phyloP scores from a whole-genome alignment of 2,113 vertebrate genomes.

The Choloepus hoffmanni region DNA sequence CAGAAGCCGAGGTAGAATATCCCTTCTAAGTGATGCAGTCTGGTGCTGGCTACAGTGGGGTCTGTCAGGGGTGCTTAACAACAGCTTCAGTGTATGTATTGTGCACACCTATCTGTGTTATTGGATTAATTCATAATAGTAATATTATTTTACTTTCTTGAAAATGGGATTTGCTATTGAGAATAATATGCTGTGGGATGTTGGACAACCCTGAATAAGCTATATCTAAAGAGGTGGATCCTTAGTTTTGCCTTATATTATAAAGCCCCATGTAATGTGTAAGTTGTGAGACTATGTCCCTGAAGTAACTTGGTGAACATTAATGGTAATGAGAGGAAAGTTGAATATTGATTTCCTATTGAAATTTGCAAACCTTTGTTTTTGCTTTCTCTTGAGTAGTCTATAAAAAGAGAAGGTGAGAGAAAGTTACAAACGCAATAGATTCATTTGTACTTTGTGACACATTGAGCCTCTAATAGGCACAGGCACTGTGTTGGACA shows the following conservation, averaged over 20 bases:
- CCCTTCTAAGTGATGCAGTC: neutral
- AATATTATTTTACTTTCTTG: neutral
- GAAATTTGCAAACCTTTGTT: neutral
- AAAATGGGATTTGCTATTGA: slow-evolving; percentile 19
- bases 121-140: neutral
- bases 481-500: neutral
- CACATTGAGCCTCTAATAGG: neutral
- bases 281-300: neutral
- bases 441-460: neutral
- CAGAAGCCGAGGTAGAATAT: neutral
- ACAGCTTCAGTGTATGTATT: neutral
- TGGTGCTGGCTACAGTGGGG: neutral
- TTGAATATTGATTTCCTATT: neutral
- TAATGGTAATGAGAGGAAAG: neutral
- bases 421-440: neutral
- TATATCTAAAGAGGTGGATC: neutral
- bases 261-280: neutral
- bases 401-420: neutral
- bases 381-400: neutral
- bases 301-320: neutral
- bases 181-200: neutral
- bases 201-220: neutral
- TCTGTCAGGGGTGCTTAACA: neutral
- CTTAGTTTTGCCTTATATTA: neutral
- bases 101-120: neutral